Evolutionary conservation across 1,140 invertebrate species (phyloP), one percentile per base, ranked within the genome.

Genomic region (Drosophila orosa): DNA sequence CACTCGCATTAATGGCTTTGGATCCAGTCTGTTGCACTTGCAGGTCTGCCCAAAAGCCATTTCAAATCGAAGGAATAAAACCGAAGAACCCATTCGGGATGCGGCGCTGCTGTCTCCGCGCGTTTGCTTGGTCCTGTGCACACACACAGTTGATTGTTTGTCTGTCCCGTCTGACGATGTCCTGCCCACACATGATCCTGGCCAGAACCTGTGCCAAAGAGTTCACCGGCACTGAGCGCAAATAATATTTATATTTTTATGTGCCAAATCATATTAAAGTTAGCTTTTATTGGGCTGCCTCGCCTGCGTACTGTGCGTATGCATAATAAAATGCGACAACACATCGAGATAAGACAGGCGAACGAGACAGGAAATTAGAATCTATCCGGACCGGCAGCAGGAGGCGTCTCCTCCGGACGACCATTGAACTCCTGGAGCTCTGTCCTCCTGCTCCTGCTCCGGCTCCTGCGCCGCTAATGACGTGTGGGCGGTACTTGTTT

Each of bases 171-270:
- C 44, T 57, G 22, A 47, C 19, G 25, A 42, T 31, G 66, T 47
- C 50, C 40, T 71, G 65, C 52, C 66, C 42, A 57, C 67, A 71
- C 50, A 58, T 71, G 50, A 57, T 71, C 42, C 66, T 25, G 50
- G 3, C 45, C 56, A 81, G 77, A 54, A 63, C 60, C 72, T 82
- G 67, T 65, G 29, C 60, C 39, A 45, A 62, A 65, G 62, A 71
- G 73, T 85, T 77, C 60, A 61, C 55, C 60, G 45, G 56, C 80
- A 78, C 80, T 62, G 81, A 66, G 75, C 71, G 42, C 56, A 75
- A 86, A 86, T 78, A 89, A 89, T 86, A 83, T 86, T 89, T 76
- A 73, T 86, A 87, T 89, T 83, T 86, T 86, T 86, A 86, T 86
- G 71, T 89, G 83, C 67, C 79, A 89, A 80, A 83, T 86, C 84